These are phyloP conservation scores for Microcebus lehilahytsara DNA, from an alignment of 2,113 vertebrate genomes.

Conservation along the genomic window DNA sequence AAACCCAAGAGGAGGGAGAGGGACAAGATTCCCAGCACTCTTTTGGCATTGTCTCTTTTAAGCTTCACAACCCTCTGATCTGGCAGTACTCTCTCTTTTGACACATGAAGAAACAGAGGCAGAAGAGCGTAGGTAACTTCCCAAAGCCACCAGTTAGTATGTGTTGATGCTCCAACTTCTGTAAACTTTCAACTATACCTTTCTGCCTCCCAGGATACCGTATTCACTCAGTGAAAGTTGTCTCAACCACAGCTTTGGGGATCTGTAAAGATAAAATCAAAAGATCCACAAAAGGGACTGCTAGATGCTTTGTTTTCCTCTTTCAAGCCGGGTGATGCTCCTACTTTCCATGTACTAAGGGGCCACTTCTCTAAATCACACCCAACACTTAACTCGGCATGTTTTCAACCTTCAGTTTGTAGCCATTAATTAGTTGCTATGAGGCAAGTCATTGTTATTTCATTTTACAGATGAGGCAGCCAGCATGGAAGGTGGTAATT, in stretches of 20 bases:
- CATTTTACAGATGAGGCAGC: constrained; percentile 20
- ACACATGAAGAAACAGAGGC: not conserved
- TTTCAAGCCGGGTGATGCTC: not conserved
- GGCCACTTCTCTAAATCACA: not conserved
- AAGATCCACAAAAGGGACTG: not conserved
- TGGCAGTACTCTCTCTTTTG: not conserved
- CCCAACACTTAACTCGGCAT: constrained; percentile 5
- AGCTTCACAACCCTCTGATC: not conserved
- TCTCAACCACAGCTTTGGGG: not conserved
- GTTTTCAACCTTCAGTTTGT: constrained; percentile 39
- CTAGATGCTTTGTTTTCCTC: not conserved
- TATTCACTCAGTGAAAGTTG: not conserved
- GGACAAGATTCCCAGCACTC: not conserved
- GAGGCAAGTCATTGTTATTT: constrained; percentile 57
- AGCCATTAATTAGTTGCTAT: constrained; percentile 63
- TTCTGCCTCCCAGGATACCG: not conserved
- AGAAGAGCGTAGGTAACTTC: not conserved
- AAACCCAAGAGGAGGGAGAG: not conserved
- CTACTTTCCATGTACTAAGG: not conserved
- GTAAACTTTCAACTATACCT: not conserved
- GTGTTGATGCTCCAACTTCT: no score
- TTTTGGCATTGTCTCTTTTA: not conserved
- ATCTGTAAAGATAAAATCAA: not conserved
- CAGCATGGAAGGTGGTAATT: not conserved
- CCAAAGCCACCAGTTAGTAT: not conserved